phyloP scores from a whole-genome alignment of 2,888 invertebrate genomes.

The Athalia rosae region DNA sequence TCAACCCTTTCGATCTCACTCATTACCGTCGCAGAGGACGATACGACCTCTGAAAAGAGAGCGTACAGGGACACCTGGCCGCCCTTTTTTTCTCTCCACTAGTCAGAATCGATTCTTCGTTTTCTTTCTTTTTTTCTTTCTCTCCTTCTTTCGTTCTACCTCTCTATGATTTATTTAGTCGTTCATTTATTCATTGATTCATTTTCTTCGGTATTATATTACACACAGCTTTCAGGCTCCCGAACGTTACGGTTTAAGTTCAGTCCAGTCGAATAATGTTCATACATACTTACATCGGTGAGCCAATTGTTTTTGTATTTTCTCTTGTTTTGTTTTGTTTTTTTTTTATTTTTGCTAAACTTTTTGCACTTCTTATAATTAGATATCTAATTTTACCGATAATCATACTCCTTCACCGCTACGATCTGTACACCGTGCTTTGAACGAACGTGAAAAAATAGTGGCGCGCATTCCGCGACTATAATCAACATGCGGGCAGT shows the following conservation, averaged over 20 bases:
- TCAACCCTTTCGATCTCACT: slow-evolving; percentile 28
- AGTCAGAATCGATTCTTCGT: slow-evolving; percentile 35
- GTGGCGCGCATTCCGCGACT: background rate
- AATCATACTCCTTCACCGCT: background rate
- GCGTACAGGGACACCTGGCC: background rate
- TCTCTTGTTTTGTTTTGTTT: too few species aligned
- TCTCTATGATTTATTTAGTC: too few species aligned
- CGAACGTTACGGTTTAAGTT: slow-evolving; percentile 10
- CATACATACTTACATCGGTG: background rate
- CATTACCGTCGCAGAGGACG: background rate
- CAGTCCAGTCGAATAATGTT: slow-evolving; percentile 31
- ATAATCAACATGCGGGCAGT: too few species aligned
- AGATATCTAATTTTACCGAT: background rate
- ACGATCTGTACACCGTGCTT: slow-evolving; percentile 25
- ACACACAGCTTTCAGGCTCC: slow-evolving; percentile 7
- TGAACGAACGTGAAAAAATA: slow-evolving; percentile 3
- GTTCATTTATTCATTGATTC: too few species aligned
- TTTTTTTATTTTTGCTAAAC: background rate
- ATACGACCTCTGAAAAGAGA: background rate
- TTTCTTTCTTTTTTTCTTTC: slow-evolving; percentile 1
- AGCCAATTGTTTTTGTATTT: too few species aligned
- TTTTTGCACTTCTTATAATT: slow-evolving; percentile 19
- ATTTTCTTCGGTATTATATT: too few species aligned
- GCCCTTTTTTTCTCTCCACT: background rate
- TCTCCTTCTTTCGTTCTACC: too few species aligned